A percentile compares a stretch with the other conserved stretches of the same genome.
Evolutionary conservation across 2,888 invertebrate species (phyloP).

Genomic region (Philereme transversata): DNA sequence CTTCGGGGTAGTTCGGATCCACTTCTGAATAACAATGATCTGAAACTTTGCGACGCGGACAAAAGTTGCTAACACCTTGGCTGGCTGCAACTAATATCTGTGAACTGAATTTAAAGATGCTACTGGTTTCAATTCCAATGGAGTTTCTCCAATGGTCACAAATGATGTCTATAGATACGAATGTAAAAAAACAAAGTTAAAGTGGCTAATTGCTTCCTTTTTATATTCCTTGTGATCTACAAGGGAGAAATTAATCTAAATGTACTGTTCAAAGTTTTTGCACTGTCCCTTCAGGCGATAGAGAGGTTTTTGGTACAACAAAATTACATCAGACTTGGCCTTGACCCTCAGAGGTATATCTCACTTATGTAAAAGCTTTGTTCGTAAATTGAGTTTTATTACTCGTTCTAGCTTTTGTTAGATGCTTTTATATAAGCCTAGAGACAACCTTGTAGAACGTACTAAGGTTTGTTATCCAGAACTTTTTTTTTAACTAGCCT

Average conservation of each 20-base stretch:
- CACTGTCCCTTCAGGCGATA: conserved; percentile 1
- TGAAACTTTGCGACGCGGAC: conserved; percentile 17
- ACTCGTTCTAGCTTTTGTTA: conserved; percentile 2
- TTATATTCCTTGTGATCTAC: conserved; percentile 9
- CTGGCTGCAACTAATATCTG: conserved; percentile 26
- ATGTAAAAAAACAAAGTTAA: too few relatives aligned
- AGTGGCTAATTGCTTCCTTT: too few relatives aligned
- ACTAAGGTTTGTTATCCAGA: too few relatives aligned
- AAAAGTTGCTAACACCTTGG: conserved; percentile 32
- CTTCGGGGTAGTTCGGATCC: conserved; percentile 19
- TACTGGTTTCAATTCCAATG: conserved; percentile 5
- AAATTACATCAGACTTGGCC: conserved; percentile 26
- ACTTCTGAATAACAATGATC: conserved; percentile 34
- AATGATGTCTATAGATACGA: too few relatives aligned
- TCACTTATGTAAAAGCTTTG: conserved; percentile 16
- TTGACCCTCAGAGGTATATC: conserved; percentile 21
- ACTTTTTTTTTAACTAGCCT: too few relatives aligned
- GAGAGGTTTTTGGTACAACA: conserved; percentile 29
- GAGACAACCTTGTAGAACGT: not conserved
- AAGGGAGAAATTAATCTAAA: conserved; percentile 9
- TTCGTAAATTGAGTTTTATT: conserved; percentile 12
- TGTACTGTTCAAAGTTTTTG: conserved; percentile 9
- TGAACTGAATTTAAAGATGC: conserved; percentile 28
- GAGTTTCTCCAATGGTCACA: not conserved
- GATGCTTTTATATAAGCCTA: not conserved